Percentiles rank a stretch among this genome's conserved stretches.
phyloP scores from a whole-genome alignment of 2,888 invertebrate genomes.

The Furcula furcula region DNA sequence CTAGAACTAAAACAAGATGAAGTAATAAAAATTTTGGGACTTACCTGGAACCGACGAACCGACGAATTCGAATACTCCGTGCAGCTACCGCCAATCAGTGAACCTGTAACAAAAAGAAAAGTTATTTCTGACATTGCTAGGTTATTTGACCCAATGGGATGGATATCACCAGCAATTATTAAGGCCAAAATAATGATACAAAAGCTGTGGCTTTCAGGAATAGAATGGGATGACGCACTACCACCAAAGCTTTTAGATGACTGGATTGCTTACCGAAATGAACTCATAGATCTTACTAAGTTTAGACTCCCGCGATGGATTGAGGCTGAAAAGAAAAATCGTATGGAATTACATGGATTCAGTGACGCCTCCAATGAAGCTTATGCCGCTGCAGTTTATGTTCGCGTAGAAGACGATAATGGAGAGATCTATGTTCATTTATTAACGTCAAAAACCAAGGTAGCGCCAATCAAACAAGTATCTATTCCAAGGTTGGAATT shows the following conservation, averaged over 20 bases:
- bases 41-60: too few species aligned
- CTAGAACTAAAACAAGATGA: too few species aligned
- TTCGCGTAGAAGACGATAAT: conserved; percentile 5
- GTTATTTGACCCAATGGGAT: conserved; percentile 37
- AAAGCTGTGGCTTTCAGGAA: conserved; percentile 9
- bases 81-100: too few species aligned
- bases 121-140: too few species aligned
- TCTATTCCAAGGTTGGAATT: conserved; percentile 20
- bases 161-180: conserved; percentile 16
- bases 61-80: too few species aligned
- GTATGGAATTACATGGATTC: conserved; percentile 17
- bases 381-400: conserved; percentile 19
- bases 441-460: conserved; percentile 3
- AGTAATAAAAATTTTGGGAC: too few species aligned
- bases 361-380: conserved; percentile 17
- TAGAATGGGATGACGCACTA: conserved; percentile 12
- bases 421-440: conserved; percentile 6
- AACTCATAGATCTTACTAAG: conserved; percentile 2
- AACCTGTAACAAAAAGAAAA: conserved; percentile 33
- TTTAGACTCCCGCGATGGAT: conserved; percentile 14
- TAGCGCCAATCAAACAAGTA: conserved; percentile 7
- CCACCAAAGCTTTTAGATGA: conserved; percentile 5
- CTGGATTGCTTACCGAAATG: conserved; percentile 10
- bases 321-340: not conserved
- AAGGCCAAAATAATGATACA: conserved; percentile 14